Percentiles rank a stretch among this genome's conserved stretches.
phyloP scores from a whole-genome alignment of 2,888 invertebrate species.

The Thereva nobilitata region DNA sequence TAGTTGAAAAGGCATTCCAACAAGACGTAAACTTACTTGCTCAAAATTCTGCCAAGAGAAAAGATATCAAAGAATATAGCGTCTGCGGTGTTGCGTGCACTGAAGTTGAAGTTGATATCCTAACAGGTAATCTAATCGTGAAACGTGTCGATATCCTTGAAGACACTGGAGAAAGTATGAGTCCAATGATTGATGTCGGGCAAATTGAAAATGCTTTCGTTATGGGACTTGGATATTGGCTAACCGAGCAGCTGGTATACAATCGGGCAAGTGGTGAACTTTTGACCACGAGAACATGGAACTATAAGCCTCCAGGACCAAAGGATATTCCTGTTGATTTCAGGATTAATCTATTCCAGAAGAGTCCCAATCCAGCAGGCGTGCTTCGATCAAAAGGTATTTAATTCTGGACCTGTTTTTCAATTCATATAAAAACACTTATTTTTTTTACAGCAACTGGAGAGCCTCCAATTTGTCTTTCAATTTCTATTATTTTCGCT shows the following conservation, averaged over 20 bases:
- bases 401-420: too few relatives aligned
- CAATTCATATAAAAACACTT: neutral
- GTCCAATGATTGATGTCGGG: constrained; percentile 70
- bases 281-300: constrained; percentile 75
- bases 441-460: constrained; percentile 59
- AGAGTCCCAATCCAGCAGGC: constrained; percentile 66
- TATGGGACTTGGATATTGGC: constrained; percentile 75
- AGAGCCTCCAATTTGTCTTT: constrained; percentile 62
- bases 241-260: constrained; percentile 68
- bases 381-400: constrained; percentile 71
- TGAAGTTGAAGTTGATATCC: constrained; percentile 72
- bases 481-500: constrained; percentile 63
- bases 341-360: constrained; percentile 65
- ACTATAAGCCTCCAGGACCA: constrained; percentile 70
- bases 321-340: constrained; percentile 74
- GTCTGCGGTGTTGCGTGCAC: constrained; percentile 65
- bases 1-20: constrained; percentile 60
- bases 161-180: constrained; percentile 70
- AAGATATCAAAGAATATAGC: constrained; percentile 61
- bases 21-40: constrained; percentile 63
- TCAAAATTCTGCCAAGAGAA: constrained; percentile 60
- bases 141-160: constrained; percentile 67
- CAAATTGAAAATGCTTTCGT: constrained; percentile 75
- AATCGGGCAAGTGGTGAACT: constrained; percentile 65
- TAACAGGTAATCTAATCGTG: constrained; percentile 69